Conservation (phyloP, 2,113 vertebrate species). For the Notothenia rossii region DNA sequence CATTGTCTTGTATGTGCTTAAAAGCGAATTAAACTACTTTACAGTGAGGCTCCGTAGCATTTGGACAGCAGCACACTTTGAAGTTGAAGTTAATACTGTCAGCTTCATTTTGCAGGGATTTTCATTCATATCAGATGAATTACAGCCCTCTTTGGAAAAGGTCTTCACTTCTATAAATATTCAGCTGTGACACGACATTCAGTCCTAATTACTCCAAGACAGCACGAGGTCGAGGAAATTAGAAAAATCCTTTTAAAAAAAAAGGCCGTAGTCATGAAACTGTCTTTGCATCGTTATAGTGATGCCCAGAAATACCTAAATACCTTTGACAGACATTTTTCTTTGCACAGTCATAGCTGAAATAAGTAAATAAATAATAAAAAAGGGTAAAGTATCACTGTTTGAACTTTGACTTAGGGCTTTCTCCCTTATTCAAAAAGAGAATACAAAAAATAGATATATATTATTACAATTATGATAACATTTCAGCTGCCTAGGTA, state of each 20-base stretch:
- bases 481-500: background rate
- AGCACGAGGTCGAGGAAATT: conserved; percentile 28
- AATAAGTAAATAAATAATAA: background rate
- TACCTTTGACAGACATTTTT: conserved; percentile 37
- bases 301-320: conserved; percentile 50
- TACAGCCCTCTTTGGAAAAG: conserved; percentile 45
- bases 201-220: conserved; percentile 37
- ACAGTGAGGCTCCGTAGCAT: conserved; percentile 17
- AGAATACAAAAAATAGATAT: background rate
- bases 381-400: background rate
- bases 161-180: conserved; percentile 60
- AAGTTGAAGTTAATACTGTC: conserved; percentile 41
- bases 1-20: too few relatives aligned
- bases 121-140: conserved; percentile 54
- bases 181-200: conserved; percentile 37
- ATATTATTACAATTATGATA: background rate
- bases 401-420: background rate
- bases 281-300: conserved; percentile 37
- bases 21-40: conserved; percentile 4
- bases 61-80: conserved; percentile 30
- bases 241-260: conserved; percentile 53
- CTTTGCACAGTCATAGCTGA: background rate
- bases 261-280: conserved; percentile 52
- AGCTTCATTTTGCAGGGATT: conserved; percentile 56
- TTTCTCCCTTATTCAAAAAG: background rate